phyloP scores from a whole-genome alignment of 2,797 vertebrate genomes.

The Thripadectes ignobilis region DNA sequence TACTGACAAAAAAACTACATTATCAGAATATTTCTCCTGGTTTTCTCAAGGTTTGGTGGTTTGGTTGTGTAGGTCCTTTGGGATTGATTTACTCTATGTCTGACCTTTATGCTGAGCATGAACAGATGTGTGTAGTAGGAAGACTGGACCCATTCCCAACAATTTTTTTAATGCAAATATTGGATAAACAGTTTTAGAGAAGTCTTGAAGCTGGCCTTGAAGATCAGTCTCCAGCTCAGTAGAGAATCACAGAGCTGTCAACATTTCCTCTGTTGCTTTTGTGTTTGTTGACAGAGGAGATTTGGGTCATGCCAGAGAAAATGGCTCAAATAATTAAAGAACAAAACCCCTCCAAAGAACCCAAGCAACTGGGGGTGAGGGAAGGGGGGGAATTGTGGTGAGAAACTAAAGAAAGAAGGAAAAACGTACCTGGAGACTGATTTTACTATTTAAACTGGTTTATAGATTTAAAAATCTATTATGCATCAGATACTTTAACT shows the following conservation, averaged over 20 bases:
- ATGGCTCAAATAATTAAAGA: neutral
- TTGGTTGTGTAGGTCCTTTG: neutral
- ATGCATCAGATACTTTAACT: neutral
- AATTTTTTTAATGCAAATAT: neutral
- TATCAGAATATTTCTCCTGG: neutral
- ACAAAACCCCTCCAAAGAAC: rapidly evolving
- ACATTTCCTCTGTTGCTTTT: neutral
- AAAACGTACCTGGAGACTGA: neutral
- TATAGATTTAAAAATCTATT: neutral
- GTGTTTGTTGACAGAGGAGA: neutral
- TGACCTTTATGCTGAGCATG: neutral
- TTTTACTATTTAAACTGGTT: neutral
- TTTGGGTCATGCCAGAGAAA: neutral
- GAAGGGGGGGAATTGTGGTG: rapidly evolving
- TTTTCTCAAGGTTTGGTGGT: neutral
- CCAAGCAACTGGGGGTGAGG: neutral
- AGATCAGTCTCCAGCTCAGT: neutral
- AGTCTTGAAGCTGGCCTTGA: neutral
- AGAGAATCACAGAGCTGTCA: neutral
- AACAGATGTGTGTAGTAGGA: neutral
- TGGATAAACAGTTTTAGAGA: neutral
- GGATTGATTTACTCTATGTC: neutral
- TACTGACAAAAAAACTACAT: neutral
- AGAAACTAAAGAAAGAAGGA: neutral
- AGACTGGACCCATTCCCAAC: neutral